A percentile compares a stretch with the other conserved stretches of the same genome.
Evolutionary conservation across 2,888 invertebrate species (phyloP).

Genomic region (Eurytoma adleriae): DNA sequence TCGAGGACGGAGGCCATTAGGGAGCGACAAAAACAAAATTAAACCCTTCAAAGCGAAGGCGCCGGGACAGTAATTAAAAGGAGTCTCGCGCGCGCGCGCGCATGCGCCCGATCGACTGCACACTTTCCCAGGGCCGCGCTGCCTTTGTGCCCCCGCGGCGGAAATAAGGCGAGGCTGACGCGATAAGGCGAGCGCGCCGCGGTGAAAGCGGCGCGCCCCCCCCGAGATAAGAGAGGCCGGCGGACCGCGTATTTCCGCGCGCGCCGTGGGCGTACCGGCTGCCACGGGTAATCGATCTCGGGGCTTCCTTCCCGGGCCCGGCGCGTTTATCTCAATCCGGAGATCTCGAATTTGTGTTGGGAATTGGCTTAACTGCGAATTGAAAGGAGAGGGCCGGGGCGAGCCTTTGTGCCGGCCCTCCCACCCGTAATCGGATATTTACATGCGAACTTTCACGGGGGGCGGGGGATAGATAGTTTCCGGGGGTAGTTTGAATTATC

Average conservation of each 20-base stretch:
- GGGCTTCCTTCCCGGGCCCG: conserved; percentile 54
- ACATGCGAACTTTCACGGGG: conserved; percentile 1
- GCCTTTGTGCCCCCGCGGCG: not conserved
- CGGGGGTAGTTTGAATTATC: conserved; percentile 5
- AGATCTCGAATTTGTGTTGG: conserved; percentile 50
- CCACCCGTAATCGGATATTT: not conserved
- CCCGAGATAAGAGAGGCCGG: conserved; percentile 37
- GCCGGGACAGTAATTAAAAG: conserved; percentile 18
- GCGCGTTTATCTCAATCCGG: conserved; percentile 52
- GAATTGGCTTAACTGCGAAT: conserved; percentile 55
- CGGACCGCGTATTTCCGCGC: not conserved
- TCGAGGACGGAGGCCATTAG: not conserved
- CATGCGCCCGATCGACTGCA: not conserved
- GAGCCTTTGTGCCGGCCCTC: not conserved
- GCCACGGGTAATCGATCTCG: conserved; percentile 61
- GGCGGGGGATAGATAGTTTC: not conserved
- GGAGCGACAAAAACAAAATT: conserved; percentile 9
- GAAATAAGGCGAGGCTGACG: conserved; percentile 43
- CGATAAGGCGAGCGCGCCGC: conserved; percentile 27
- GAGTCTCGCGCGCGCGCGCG: not conserved
- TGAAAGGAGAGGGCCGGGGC: conserved; percentile 19
- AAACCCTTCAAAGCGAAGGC: not conserved
- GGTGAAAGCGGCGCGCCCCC: conserved; percentile 16
- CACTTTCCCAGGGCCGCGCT: conserved; percentile 23
- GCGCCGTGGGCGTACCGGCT: not conserved